Evolutionary conservation across 2,113 vertebrate species (phyloP), one percentile per base, ranked within the genome.

Genomic region (Austrofundulus limnaeus): DNA sequence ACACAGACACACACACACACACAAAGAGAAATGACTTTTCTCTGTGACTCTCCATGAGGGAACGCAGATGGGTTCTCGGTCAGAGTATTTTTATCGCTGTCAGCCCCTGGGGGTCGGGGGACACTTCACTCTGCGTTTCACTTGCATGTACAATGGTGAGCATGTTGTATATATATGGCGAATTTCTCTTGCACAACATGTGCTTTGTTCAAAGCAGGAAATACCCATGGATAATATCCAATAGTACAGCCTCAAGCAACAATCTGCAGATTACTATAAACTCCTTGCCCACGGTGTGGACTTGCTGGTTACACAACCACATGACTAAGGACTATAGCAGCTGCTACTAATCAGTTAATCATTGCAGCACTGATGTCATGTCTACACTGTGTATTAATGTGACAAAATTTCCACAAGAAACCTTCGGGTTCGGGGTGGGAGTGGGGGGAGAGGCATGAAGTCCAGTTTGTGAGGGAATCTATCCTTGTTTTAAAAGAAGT

Each of bases 151-250:
- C 24, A 43, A 55, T 66, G 56, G 4, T 59, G 53, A 17, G 65
- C 66, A 67, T 76, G 79, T 64, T 62, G 70, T 21, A 59, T 46
- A 24, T 58, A 78, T 88, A 82, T 48, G 61, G 47, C 87, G 80
- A 86, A 66, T 67, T 68, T 73, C 49, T 65, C 70, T 39, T 11
- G 12, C 60, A 90, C 86, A 90, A 80, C 83, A 68, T 52, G 17
- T 50, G 61, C 82, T 85, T 86, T 89, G 80, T 90, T 58, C 61
- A 46, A 48, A 47, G 57, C 78, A 85, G 87, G 83, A 87, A 88
- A 86, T 75, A 82, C 78, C 66, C 67, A 28, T 20, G 56, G 53
- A 69, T 56, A 72, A 72, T 50, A 70, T 72, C 51, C 75, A 85
- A 49, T 58, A 61, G 49, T 65, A 53, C 53, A 73, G 72, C 70